Percentiles rank a stretch among this genome's conserved stretches.
Conservation (phyloP, 1,140 invertebrate species). For the Phymorhynchus buccinoides region DNA sequence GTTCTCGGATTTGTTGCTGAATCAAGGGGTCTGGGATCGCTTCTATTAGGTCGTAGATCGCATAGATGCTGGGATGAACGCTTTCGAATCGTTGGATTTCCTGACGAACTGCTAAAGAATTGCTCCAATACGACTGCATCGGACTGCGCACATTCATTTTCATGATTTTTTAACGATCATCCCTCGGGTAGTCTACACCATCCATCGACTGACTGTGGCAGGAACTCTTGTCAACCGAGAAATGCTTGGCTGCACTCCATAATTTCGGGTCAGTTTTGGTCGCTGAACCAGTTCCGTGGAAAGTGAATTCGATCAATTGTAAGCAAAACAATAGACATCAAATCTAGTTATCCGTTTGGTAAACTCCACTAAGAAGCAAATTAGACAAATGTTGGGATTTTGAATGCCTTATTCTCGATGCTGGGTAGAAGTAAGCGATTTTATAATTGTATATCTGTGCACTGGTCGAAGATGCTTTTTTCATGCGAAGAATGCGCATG, state of each 20-base stretch:
- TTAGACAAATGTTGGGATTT: too few species aligned
- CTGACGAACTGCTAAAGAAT: constrained; percentile 93
- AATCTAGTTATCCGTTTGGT: too few species aligned
- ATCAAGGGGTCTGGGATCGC: constrained; percentile 85
- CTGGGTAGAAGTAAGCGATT: too few species aligned
- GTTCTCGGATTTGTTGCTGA: constrained; percentile 92
- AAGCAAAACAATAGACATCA: too few species aligned
- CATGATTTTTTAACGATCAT: constrained; percentile 55
- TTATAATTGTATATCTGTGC: too few species aligned
- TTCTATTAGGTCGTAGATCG: constrained; percentile 97
- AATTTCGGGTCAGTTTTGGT: neutral
- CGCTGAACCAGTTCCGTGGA: too few species aligned
- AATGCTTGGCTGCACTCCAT: neutral
- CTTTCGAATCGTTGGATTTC: constrained; percentile 99
- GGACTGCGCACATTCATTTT: constrained; percentile 73
- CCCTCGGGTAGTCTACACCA: constrained; percentile 43
- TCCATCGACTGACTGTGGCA: constrained; percentile 23
- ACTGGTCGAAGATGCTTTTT: too few species aligned
- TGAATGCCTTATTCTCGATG: too few species aligned
- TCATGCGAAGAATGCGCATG: neutral
- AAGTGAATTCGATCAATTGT: too few species aligned
- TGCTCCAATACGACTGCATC: constrained; percentile 75
- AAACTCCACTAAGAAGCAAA: too few species aligned
- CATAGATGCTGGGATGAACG: constrained; percentile 98
- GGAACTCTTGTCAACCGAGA: constrained; percentile 28